Evolutionary conservation across 2,113 vertebrate species (phyloP), one percentile per base, ranked within the genome.

Genomic region (Pholis gunnellus): DNA sequence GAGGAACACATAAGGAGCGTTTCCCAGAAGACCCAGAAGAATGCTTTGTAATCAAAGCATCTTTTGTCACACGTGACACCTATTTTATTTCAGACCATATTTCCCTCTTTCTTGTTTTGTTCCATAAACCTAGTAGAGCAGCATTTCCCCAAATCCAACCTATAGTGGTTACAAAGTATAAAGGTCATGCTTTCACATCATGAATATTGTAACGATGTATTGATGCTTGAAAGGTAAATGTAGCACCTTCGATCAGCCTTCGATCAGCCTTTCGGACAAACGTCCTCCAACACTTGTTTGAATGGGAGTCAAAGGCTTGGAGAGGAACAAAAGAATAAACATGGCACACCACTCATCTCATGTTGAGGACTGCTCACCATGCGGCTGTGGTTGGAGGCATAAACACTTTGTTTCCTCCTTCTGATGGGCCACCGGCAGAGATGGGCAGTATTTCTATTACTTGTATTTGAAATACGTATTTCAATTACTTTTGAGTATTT

Each of bases 381-480:
- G 9, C 7, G 6, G 34, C 64, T 17, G 17, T 18, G 67, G 63
- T 70, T 34, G 60, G 46, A 34, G 56, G 50, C 29, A 64, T 75
- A 86, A 86, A 75, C 73, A 81, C 9, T 38, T 61, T 59, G 25
- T 81, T 82, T 79, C 72, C 75, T 76, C 9, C 38, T 22, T 44
- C 25, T 54, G 27, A 61, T 6, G 42, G 6, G 25, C n/a, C 11
- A 46, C 31, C 36, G 52, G n/a, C n/a, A n/a, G n/a, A n/a, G n/a
- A n/a, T n/a, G n/a, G n/a, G n/a, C n/a, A n/a, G n/a, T n/a, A n/a
- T n/a, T n/a, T n/a, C n/a, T n/a, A n/a, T n/a, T n/a, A n/a, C n/a
- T n/a, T n/a, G n/a, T n/a, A n/a, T n/a, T n/a, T n/a, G n/a, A n/a
- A n/a, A n/a, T n/a, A n/a, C n/a, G n/a, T n/a, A n/a, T n/a, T n/a